Percentiles rank a stretch among this genome's conserved stretches.
phyloP scores from a whole-genome alignment of 2,113 vertebrate species.

The Octodon degus region DNA sequence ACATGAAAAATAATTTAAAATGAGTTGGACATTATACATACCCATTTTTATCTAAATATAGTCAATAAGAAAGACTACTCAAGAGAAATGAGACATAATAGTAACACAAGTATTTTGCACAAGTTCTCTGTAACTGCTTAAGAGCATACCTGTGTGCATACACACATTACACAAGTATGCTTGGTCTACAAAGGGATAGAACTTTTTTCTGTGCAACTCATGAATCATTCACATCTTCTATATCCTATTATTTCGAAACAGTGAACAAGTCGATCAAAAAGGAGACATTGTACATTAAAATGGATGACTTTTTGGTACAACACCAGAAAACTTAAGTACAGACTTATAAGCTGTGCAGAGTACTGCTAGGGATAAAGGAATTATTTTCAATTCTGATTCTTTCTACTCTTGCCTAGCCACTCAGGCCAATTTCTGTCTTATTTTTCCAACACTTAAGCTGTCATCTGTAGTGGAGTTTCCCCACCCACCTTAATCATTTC shows the following conservation, averaged over 20 bases:
- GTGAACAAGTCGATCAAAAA: not conserved
- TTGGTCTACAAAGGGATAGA: too few species aligned
- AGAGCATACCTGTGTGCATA: accelerated
- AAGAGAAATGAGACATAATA: conserved; percentile 29
- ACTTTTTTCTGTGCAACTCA: not conserved
- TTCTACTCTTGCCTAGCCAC: conserved; percentile 8
- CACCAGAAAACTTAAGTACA: conserved; percentile 13
- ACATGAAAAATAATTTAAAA: conserved; percentile 9
- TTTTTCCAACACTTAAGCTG: conserved; percentile 64
- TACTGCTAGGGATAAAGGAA: not conserved
- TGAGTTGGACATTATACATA: not conserved
- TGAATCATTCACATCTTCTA: not conserved
- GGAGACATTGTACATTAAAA: not conserved
- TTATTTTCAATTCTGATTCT: conserved; percentile 55
- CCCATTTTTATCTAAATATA: conserved; percentile 22
- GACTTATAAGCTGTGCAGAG: not conserved
- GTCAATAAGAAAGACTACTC: not conserved
- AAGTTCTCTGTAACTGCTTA: not conserved
- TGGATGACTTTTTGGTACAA: not conserved
- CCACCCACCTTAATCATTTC: conserved; percentile 53
- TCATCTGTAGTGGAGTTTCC: conserved; percentile 57
- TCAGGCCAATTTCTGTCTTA: conserved; percentile 42
- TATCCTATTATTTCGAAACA: not conserved
- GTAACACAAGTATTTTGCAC: not conserved
- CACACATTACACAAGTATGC: not conserved